Evolutionary conservation across 2,797 vertebrate species (phyloP), one percentile per base, ranked within the genome.

Genomic region (Sebastes miniatus): DNA sequence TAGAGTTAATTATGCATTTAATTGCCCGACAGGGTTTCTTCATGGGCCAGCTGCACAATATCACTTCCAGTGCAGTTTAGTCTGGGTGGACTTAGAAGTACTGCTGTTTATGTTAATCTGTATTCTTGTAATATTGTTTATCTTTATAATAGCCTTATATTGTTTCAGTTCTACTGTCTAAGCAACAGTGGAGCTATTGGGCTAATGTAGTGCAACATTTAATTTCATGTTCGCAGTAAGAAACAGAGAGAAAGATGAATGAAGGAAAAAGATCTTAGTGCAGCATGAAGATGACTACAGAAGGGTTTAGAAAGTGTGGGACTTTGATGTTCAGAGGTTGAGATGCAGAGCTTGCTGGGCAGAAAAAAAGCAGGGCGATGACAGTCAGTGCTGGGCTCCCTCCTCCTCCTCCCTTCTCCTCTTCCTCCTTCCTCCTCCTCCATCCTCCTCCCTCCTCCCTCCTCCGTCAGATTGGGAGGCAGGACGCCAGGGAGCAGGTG

Each of bases 401-500:
- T 73, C 70, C 39, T 73, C 66, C 65, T n/a, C 47, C 64, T 69
- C 36, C n/a, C 18, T 57, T 61, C 68, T 73, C 34, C 20, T 9
- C 39, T 18, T 39, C 29, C 66, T 39, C 29, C 67, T 47, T 73
- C 61, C 58, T 25, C 29, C 67, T 47, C 71, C 61, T 67, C 69
- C 56, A 3, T 24, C 58, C 9, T 69, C 29, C 36, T 50, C 47
- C 58, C 18, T 47, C 61, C 59, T 54, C 74, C 83, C 76, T 81
- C 81, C 77, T 76, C 71, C 8, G 18, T 87, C 80, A 56, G 69
- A 85, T 27, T 65, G 65, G 67, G 77, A 85, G 76, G 78, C 72
- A 87, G 84, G 80, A 75, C 88, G 80, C 73, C 67, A 59, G 32
- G 80, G 83, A 91, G 93, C 95, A 94, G 93, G 95, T 95, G 95